Conservation (phyloP, 2,797 vertebrate genomes). For the Peromyscus nudipes region DNA sequence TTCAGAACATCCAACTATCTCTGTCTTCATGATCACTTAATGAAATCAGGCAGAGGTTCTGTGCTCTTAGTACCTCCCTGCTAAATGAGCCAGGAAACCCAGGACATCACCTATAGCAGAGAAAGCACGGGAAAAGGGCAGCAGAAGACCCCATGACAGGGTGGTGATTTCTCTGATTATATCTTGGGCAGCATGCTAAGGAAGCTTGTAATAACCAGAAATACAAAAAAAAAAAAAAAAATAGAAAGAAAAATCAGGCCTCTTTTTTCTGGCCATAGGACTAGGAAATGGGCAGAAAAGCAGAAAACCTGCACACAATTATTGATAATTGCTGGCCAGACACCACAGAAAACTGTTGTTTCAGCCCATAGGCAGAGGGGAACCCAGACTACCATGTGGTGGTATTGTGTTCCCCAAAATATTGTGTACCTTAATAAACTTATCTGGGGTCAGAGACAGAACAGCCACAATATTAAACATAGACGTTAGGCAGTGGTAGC, state of each 20-base stretch:
- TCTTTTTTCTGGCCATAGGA: neutral
- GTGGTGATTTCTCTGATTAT: neutral
- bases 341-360: neutral
- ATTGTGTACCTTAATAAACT: too few relatives aligned
- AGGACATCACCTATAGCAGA: neutral
- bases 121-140: neutral
- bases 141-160: neutral
- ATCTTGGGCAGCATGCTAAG: neutral
- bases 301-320: constrained; percentile 8
- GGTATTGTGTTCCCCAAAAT: too few relatives aligned
- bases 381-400: neutral
- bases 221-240: neutral
- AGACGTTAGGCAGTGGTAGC: too few relatives aligned
- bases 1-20: too few relatives aligned
- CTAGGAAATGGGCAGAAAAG: neutral
- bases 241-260: neutral
- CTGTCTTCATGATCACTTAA: neutral
- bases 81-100: neutral
- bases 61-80: neutral
- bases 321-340: neutral
- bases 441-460: too few relatives aligned
- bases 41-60: neutral
- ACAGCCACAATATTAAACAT: too few relatives aligned
- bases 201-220: neutral
- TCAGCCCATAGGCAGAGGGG: neutral